Conservation (phyloP, 2,113 vertebrate genomes). For the Parus major region DNA sequence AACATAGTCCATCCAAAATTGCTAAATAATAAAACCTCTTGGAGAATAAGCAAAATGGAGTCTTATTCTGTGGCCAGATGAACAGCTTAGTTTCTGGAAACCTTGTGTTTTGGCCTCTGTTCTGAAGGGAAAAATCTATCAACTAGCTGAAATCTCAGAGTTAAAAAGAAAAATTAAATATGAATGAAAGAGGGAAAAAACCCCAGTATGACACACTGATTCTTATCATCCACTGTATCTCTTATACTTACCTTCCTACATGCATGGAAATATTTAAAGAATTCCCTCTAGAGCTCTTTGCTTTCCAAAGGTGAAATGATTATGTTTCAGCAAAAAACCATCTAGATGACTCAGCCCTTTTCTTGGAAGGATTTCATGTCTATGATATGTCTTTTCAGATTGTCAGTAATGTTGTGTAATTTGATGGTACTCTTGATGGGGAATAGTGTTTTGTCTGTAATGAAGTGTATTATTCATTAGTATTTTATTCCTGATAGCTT, state of each 20-base stretch:
- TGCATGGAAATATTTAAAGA: not conserved
- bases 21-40: not conserved
- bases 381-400: not conserved
- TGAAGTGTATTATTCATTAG: slow-evolving; percentile 52
- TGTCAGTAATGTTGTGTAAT: slow-evolving; percentile 10
- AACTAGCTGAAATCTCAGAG: not conserved
- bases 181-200: not conserved
- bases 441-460: slow-evolving; percentile 9
- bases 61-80: not conserved
- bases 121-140: not conserved
- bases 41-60: not conserved
- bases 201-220: not conserved
- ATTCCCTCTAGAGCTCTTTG: not conserved
- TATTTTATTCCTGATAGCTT: slow-evolving; percentile 20
- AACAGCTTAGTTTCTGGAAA: not conserved
- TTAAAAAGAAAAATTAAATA: slow-evolving; percentile 22
- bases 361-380: not conserved
- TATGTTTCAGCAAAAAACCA: not conserved
- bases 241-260: not conserved
- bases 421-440: not conserved
- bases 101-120: not conserved
- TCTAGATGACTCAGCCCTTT: not conserved
- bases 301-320: not conserved
- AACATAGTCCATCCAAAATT: not conserved
- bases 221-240: not conserved